Percentiles rank a stretch among this genome's conserved stretches.
These are phyloP conservation scores for Philotrypesis tridentata DNA, from an alignment of 1,140 invertebrate species.

Conservation along the genomic window DNA sequence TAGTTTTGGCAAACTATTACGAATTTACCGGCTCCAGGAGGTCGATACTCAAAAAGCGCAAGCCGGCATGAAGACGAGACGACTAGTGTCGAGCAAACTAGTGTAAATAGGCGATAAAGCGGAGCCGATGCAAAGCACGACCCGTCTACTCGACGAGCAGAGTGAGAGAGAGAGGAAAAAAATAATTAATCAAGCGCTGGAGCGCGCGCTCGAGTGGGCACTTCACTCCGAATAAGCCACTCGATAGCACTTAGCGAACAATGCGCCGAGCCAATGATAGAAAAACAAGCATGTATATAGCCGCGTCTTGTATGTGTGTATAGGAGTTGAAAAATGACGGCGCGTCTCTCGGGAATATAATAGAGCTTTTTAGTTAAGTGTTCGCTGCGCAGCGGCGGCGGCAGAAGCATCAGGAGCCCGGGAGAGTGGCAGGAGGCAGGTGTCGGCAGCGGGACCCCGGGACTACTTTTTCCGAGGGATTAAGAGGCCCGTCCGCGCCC, in stretches of 20 bases:
- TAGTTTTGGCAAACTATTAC: no score
- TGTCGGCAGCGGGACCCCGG: constrained; percentile 6
- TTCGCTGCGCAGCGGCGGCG: constrained; percentile 56
- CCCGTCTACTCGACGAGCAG: no score
- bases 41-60: no score
- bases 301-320: no score
- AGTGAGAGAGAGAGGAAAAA: no score
- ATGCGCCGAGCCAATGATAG: constrained; percentile 47
- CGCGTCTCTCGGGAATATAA: constrained; percentile 50
- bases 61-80: no score
- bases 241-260: constrained; percentile 39
- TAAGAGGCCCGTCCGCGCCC: constrained; percentile 40
- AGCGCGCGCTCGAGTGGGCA: neutral
- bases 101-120: no score
- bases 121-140: no score
- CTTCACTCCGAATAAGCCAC: neutral
- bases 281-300: neutral
- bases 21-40: no score
- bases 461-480: constrained; percentile 51
- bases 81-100: no score
- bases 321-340: constrained; percentile 24
- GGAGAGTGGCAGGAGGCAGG: neutral
- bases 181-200: neutral
- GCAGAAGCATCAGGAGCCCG: neutral
- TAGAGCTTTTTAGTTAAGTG: constrained; percentile 65